Base-by-base conservation (phyloP, 2,888 invertebrate species). In the Eupithecia abbreviata region DNA sequence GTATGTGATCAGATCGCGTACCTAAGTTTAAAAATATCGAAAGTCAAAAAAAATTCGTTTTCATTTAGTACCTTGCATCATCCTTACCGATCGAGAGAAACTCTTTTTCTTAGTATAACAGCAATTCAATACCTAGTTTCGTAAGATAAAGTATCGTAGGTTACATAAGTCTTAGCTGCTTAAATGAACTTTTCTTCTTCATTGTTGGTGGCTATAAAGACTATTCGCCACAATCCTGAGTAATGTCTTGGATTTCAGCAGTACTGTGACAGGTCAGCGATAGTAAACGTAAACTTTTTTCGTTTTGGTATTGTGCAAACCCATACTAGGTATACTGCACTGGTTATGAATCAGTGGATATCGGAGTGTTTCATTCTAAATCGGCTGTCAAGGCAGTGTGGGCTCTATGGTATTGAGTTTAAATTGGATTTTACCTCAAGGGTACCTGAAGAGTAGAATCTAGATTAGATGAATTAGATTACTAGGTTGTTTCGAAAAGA, bases 321-420 rank as follows among this genome's bases (percentile, higher is more conserved):
- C 10, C 62, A 30, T 62, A 30, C 62, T 62, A 2, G 4, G 4
- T 10, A 3, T 30, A 30, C 18, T 62, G 30, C 62, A 68, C n/a
- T 15, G 67, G 67, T 42, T 67, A 68, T 71, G 70, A 62, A 68
- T 68, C 58, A 58, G 68, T 66, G 71, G 45, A 69, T 71, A 74
- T 71, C 65, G 67, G 45, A 18, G 67, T 68, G 45, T 45, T 43
- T 68, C 67, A n/a, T n/a, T 45, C 10, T 68, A n/a, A 68, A 68
- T 68, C 67, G 43, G 45, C 67, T 68, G 67, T 45, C 67, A 68
- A 43, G 15, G 67, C n/a, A 68, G 3, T 45, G 67, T 68, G 43
- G 12, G 9, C 67, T 68, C 18, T 68, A 68, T 18, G 18, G 3
- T n/a, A 4, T 68, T 43, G 45, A 45, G n/a, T 68, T 43, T 68